phyloP scores from a whole-genome alignment of 2,888 invertebrate genomes.

The Blastobasis adustella region DNA sequence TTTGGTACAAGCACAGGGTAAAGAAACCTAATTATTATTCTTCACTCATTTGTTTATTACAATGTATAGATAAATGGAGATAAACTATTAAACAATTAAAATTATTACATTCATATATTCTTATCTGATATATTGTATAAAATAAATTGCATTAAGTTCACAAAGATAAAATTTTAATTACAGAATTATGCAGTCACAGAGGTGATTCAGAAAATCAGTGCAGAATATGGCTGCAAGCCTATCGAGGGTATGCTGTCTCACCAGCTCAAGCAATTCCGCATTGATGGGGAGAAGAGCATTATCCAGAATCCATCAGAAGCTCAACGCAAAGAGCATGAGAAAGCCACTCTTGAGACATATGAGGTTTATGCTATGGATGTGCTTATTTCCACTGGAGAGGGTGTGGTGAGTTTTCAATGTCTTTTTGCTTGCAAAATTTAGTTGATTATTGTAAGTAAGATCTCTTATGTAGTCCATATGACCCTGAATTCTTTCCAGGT shows the following conservation, averaged over 20 bases:
- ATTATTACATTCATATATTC: too few relatives aligned
- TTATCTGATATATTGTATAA: too few relatives aligned
- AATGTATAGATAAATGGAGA: slow-evolving; percentile 6
- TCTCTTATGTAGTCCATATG: neutral
- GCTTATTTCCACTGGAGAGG: slow-evolving; percentile 96
- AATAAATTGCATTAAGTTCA: too few relatives aligned
- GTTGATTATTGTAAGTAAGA: neutral
- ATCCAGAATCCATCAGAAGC: slow-evolving; percentile 95
- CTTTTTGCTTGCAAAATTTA: neutral
- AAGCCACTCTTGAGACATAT: slow-evolving; percentile 94
- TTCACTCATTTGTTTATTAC: slow-evolving; percentile 10
- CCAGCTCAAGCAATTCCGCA: slow-evolving; percentile 95
- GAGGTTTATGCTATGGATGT: slow-evolving; percentile 99
- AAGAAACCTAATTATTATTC: slow-evolving; percentile 11
- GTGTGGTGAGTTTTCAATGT: slow-evolving; percentile 77
- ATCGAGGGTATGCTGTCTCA: slow-evolving; percentile 97
- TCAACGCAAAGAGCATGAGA: slow-evolving; percentile 97
- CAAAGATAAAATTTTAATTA: slow-evolving; percentile 14
- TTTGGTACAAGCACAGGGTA: slow-evolving; percentile 29
- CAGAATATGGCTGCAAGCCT: slow-evolving; percentile 96
- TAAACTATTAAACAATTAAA: neutral
- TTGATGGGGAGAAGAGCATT: slow-evolving; percentile 94
- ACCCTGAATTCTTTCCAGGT: slow-evolving; percentile 54
- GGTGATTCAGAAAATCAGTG: slow-evolving; percentile 93
- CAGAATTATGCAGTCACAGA: slow-evolving; percentile 94